A percentile compares a stretch with the other conserved stretches of the same genome.
Conservation (phyloP, 2,888 invertebrate genomes). For the Lasioglossum morio region DNA sequence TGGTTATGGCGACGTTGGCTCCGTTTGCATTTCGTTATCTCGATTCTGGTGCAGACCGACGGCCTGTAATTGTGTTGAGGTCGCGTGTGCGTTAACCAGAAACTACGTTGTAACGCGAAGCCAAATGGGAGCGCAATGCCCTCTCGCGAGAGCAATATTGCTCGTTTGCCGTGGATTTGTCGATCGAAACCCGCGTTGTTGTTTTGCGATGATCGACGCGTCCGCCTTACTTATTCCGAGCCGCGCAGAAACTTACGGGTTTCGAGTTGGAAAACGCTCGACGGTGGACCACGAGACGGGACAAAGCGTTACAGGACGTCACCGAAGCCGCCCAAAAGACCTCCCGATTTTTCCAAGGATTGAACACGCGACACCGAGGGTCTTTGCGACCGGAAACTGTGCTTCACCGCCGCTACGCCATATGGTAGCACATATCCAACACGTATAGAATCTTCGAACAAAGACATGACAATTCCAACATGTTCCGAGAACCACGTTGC, state of each 20-base stretch:
- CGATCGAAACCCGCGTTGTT: background rate
- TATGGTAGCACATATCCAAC: slow-evolving; percentile 23
- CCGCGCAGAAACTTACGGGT: background rate
- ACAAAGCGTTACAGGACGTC: background rate
- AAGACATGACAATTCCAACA: background rate
- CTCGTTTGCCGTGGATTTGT: slow-evolving; percentile 9
- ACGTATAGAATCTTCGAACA: slow-evolving; percentile 18
- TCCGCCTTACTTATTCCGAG: background rate
- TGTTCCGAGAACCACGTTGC: background rate
- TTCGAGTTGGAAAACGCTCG: background rate
- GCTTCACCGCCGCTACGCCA: slow-evolving; percentile 33
- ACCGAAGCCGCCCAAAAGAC: slow-evolving; percentile 31
- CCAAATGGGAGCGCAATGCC: slow-evolving; percentile 51
- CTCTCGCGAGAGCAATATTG: slow-evolving; percentile 41
- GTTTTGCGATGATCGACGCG: background rate
- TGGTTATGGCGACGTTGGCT: slow-evolving; percentile 61
- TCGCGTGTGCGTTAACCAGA: slow-evolving; percentile 11
- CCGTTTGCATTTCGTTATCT: slow-evolving; percentile 65
- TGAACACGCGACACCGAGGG: slow-evolving; percentile 6
- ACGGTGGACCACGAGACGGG: background rate
- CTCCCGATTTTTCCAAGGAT: slow-evolving; percentile 28
- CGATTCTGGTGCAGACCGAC: slow-evolving; percentile 48
- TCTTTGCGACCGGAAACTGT: slow-evolving; percentile 38
- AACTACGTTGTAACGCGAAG: slow-evolving; percentile 20
- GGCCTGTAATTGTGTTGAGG: slow-evolving; percentile 40